phyloP scores from a whole-genome alignment of 2,113 vertebrate species.

The Catagonus wagneri region DNA sequence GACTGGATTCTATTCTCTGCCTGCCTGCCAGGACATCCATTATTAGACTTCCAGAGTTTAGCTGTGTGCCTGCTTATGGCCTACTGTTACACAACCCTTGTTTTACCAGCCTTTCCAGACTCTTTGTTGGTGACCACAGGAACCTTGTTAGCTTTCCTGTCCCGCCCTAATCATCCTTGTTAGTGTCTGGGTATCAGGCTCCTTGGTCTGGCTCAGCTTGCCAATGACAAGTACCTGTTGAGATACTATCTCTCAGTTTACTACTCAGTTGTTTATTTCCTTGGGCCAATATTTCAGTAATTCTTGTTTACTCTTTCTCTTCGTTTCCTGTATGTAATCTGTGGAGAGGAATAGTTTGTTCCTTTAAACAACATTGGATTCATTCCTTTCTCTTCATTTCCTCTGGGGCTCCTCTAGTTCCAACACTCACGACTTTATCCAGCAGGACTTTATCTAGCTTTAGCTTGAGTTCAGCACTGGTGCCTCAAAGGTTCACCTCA shows the following conservation, averaged over 20 bases:
- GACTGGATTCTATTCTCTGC: conserved; percentile 28
- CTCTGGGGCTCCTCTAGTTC: conserved; percentile 15
- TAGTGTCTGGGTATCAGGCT: conserved; percentile 18
- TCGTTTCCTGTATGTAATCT: conserved; percentile 30
- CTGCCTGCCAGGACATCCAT: background rate
- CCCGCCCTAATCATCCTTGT: conserved; percentile 24
- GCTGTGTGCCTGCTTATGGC: background rate
- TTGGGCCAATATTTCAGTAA: conserved; percentile 33
- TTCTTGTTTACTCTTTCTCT: conserved; percentile 56
- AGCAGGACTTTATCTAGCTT: conserved; percentile 18
- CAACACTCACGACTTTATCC: background rate
- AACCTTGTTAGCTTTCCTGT: conserved; percentile 25
- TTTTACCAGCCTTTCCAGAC: background rate
- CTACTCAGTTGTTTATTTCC: conserved; percentile 47
- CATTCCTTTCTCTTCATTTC: conserved; percentile 55
- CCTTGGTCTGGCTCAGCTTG: conserved; percentile 4
- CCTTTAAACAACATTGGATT: conserved; percentile 43
- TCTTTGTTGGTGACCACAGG: conserved; percentile 19
- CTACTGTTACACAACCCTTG: background rate
- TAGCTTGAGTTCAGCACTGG: conserved; percentile 21
- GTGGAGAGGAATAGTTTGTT: conserved; percentile 24
- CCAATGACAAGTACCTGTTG: conserved; percentile 14
- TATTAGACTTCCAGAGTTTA: conserved; percentile 1
- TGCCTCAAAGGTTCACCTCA: conserved; percentile 24
- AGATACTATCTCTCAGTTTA: conserved; percentile 49